Percentiles rank a stretch among this genome's conserved stretches.
These are phyloP conservation scores for Siderastrea siderea DNA, from an alignment of 92 coral and sea anemone genomes.

Conservation along the genomic window DNA sequence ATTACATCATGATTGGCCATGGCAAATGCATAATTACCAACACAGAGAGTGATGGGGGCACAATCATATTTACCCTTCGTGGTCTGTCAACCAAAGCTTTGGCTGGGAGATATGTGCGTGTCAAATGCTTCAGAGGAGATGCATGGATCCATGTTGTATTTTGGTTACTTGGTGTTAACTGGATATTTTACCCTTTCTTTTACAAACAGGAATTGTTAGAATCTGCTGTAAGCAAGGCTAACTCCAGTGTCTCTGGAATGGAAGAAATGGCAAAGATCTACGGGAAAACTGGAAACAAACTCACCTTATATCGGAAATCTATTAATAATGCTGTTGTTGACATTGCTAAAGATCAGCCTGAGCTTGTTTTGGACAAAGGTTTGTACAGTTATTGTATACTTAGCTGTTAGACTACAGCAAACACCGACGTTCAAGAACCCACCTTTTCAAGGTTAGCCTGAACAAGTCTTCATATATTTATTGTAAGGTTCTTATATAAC, in stretches of 20 bases:
- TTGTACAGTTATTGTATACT: neutral
- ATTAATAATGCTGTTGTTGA: slow-evolving; percentile 48
- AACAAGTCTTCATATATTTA: too few relatives aligned
- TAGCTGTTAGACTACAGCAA: neutral
- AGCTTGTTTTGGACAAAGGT: slow-evolving; percentile 26
- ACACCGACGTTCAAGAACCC: neutral
- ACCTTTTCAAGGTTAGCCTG: neutral
- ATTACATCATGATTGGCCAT: too few relatives aligned
- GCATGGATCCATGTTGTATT: neutral
- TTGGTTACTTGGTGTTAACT: neutral
- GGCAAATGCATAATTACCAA: too few relatives aligned
- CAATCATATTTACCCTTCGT: too few relatives aligned
- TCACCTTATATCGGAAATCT: slow-evolving; percentile 21
- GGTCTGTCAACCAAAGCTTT: too few relatives aligned
- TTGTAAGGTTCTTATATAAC: too few relatives aligned
- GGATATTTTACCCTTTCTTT: neutral
- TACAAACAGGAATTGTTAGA: slow-evolving; percentile 21
- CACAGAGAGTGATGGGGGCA: too few relatives aligned
- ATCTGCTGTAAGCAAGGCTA: neutral
- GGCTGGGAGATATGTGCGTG: too few relatives aligned
- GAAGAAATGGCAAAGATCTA: slow-evolving; percentile 42
- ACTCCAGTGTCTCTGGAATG: slow-evolving; percentile 1
- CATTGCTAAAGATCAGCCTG: slow-evolving; percentile 20
- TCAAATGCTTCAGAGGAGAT: neutral
- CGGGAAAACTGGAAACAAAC: slow-evolving; percentile 19